Percentiles rank a stretch among this genome's conserved stretches.
These are phyloP conservation scores for Leptinotarsa undecemlineata DNA, from an alignment of 1,140 invertebrate genomes.

Conservation along the genomic window DNA sequence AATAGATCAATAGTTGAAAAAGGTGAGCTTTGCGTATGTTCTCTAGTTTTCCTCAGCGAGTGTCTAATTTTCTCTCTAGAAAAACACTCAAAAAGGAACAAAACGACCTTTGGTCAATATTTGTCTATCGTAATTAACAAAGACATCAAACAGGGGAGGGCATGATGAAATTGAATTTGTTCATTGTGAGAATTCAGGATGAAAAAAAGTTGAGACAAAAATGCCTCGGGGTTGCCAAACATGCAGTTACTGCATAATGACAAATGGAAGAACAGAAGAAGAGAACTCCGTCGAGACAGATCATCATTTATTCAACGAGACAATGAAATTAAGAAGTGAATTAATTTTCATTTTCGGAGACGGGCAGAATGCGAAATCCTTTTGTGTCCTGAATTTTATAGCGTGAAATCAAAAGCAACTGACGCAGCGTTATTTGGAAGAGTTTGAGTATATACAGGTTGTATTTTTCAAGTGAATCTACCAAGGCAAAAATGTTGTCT, in stretches of 20 bases:
- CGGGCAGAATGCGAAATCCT: not conserved
- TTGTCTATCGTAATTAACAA: not conserved
- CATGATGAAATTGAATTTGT: not conserved
- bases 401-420: not conserved
- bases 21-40: no score
- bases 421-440: not conserved
- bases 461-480: no score
- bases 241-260: constrained; percentile 2
- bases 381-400: not conserved
- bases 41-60: no score
- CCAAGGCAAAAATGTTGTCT: no score
- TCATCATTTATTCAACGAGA: not conserved
- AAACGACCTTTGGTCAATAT: not conserved
- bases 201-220: not conserved
- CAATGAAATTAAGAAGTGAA: constrained; percentile 3
- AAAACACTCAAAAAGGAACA: no score
- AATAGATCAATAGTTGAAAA: no score
- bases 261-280: constrained; percentile 5
- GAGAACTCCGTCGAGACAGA: constrained; percentile 1
- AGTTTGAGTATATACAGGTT: no score
- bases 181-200: not conserved
- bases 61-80: no score
- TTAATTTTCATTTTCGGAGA: not conserved
- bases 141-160: not conserved
- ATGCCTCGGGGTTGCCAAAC: not conserved